A percentile compares a stretch with the other conserved stretches of the same genome.
These are phyloP conservation scores for Erebia palarica DNA, from an alignment of 2,888 invertebrate species.

Conservation along the genomic window DNA sequence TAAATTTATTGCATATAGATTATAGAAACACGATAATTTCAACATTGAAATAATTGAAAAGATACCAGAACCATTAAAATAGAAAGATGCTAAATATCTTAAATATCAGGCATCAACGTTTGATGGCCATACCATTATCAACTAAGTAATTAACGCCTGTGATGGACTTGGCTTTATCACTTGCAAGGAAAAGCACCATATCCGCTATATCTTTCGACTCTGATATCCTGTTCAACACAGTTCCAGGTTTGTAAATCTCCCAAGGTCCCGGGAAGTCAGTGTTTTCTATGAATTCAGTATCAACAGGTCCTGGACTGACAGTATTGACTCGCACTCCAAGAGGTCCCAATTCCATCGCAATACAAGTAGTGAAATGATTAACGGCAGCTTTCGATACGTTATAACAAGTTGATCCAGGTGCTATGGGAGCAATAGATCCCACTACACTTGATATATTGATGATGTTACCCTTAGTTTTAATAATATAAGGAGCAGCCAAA, in stretches of 20 bases:
- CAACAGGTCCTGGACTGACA: conserved; percentile 10
- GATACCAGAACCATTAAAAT: too few relatives aligned
- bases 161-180: conserved; percentile 16
- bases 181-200: conserved; percentile 16
- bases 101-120: not conserved
- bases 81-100: too few relatives aligned
- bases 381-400: conserved; percentile 7
- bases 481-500: conserved; percentile 9
- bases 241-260: not conserved
- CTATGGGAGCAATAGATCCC: conserved; percentile 1
- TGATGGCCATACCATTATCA: conserved; percentile 9
- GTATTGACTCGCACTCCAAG: conserved; percentile 11
- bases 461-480: conserved; percentile 14
- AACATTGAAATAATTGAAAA: too few relatives aligned
- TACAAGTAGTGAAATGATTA: conserved; percentile 8
- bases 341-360: conserved; percentile 6
- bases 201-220: conserved; percentile 5
- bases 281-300: conserved; percentile 13
- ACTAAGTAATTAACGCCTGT: conserved; percentile 3
- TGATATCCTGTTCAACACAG: conserved; percentile 5
- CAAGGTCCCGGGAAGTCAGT: not conserved
- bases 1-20: too few relatives aligned
- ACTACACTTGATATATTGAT: conserved; percentile 15
- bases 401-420: not conserved
- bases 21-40: too few relatives aligned